Evolutionary conservation across 2,797 vertebrate genomes (phyloP).

Genomic region (Cetoscarus ocellatus): DNA sequence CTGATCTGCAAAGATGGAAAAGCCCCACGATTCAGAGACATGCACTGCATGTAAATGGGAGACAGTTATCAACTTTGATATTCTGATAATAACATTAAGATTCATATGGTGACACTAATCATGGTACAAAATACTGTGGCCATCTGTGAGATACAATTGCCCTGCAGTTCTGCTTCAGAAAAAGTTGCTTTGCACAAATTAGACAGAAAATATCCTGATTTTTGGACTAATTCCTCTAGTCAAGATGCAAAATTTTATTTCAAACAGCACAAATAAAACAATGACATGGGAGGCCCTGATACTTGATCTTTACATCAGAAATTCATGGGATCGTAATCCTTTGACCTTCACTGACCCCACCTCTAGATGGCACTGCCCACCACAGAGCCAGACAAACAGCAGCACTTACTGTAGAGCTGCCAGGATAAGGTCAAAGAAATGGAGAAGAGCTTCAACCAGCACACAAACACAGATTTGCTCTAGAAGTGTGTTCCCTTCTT

Average conservation of each 20-base stretch:
- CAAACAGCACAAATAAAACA: too few species aligned
- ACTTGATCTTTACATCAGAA: not conserved
- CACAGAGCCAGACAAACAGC: conserved; percentile 27
- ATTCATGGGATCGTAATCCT: conserved; percentile 4
- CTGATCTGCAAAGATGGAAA: conserved; percentile 20
- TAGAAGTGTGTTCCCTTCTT: not conserved
- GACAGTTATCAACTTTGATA: not conserved
- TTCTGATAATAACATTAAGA: not conserved
- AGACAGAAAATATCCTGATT: too few species aligned
- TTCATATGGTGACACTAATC: too few species aligned
- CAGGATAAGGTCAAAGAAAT: not conserved
- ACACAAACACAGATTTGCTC: not conserved
- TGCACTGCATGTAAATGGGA: too few species aligned
- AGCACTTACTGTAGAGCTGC: not conserved
- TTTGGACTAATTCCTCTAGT: too few species aligned
- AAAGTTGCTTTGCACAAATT: too few species aligned
- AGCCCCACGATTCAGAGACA: conserved; percentile 5
- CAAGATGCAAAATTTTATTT: too few species aligned
- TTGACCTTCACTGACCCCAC: conserved; percentile 69
- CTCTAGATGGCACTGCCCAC: conserved; percentile 76
- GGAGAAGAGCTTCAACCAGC: not conserved
- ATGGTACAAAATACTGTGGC: too few species aligned
- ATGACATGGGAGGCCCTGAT: not conserved
- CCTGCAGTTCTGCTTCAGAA: too few species aligned
- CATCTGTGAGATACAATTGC: too few species aligned